These are phyloP conservation scores for Ageneiosus marmoratus DNA, from an alignment of 2,113 vertebrate genomes.

Conservation along the genomic window DNA sequence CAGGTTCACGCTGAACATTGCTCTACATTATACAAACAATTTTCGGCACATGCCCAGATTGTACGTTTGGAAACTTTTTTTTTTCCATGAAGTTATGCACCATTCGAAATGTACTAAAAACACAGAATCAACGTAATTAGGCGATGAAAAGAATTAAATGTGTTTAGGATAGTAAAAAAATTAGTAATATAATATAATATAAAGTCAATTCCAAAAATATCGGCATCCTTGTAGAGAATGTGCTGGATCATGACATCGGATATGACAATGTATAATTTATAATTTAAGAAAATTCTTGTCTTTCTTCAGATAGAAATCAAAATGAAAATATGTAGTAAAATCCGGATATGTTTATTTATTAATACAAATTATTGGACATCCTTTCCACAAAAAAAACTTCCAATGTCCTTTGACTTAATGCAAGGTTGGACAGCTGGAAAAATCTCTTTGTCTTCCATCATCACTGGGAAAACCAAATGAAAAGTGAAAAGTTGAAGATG, in stretches of 20 bases:
- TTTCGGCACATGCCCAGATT: background rate
- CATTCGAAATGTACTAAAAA: background rate
- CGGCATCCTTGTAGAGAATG: background rate
- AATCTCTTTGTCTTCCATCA: too few relatives aligned
- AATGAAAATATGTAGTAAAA: background rate
- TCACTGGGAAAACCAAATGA: too few relatives aligned
- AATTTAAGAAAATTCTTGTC: background rate
- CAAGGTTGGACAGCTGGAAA: too few relatives aligned
- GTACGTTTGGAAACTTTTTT: background rate
- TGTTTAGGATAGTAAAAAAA: background rate
- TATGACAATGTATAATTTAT: background rate
- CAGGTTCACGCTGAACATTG: background rate
- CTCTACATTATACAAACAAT: background rate
- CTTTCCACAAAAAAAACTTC: background rate
- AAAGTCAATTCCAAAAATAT: conserved; percentile 1
- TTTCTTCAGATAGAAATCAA: background rate
- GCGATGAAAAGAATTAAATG: background rate
- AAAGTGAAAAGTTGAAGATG: too few relatives aligned
- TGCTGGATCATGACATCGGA: background rate
- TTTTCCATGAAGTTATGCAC: too few relatives aligned
- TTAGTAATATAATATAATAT: background rate
- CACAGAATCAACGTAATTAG: background rate
- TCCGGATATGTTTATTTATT: background rate
- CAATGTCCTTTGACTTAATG: too few relatives aligned
- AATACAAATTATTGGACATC: background rate